Conservation (phyloP, 2,113 vertebrate species). For the Aphelocoma coerulescens region DNA sequence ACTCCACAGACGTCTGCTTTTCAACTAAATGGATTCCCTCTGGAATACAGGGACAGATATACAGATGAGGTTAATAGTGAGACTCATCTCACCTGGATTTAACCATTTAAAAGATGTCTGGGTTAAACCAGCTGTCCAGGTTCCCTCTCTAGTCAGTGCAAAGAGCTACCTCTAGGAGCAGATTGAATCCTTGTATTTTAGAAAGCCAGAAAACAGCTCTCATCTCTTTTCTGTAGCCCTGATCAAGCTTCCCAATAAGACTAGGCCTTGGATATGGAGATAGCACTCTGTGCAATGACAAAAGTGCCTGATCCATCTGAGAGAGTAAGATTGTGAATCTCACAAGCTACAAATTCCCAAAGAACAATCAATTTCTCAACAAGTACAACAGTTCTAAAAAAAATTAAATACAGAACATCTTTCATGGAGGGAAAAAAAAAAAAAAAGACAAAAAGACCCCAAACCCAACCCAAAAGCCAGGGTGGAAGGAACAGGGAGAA, state of each 20-base stretch:
- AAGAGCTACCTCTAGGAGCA: neutral
- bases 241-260: neutral
- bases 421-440: neutral
- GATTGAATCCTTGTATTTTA: neutral
- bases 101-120: neutral
- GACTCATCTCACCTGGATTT: neutral
- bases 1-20: neutral
- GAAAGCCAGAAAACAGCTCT: neutral
- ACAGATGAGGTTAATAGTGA: neutral
- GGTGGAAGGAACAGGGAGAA: accelerated
- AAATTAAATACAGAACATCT: neutral
- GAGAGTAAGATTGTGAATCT: neutral
- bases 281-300: neutral
- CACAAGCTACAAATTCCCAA: neutral
- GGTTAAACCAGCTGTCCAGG: neutral
- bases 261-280: neutral
- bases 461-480: neutral
- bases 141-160: neutral
- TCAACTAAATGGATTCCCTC: neutral
- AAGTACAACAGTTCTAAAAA: neutral
- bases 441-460: neutral
- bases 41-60: neutral
- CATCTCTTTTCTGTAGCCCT: neutral
- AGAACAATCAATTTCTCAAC: neutral
- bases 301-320: neutral